These are phyloP conservation scores for Dynastes grantii DNA, from an alignment of 2,888 invertebrate genomes.

Conservation along the genomic window DNA sequence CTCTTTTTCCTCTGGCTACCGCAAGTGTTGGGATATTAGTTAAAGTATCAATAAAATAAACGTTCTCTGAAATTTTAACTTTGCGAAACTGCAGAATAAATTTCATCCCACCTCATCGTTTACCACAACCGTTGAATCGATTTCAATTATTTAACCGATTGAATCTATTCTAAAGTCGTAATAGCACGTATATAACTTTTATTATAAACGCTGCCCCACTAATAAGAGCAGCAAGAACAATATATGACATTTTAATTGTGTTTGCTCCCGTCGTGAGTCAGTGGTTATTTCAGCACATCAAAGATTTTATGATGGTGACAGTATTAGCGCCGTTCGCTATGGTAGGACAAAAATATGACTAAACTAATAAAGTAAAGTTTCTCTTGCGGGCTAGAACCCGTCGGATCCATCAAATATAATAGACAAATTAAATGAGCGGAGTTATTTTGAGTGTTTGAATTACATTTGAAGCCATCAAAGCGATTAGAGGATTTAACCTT, in stretches of 20 bases:
- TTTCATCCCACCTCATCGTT: constrained; percentile 18
- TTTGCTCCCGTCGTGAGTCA: constrained; percentile 10
- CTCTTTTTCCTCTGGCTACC: too few relatives aligned
- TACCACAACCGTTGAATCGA: background rate
- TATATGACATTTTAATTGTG: constrained; percentile 31
- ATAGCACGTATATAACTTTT: background rate
- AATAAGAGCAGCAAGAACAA: background rate
- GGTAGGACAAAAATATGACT: background rate
- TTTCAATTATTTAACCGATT: background rate
- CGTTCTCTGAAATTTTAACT: background rate
- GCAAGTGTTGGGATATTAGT: too few relatives aligned
- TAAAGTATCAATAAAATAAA: too few relatives aligned
- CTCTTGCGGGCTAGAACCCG: background rate
- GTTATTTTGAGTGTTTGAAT: constrained; percentile 15
- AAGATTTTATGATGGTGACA: constrained; percentile 12
- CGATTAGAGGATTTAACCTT: background rate
- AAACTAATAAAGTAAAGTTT: constrained; percentile 14
- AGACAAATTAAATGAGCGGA: background rate
- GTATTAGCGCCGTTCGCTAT: background rate
- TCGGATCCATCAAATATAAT: background rate
- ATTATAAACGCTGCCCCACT: background rate
- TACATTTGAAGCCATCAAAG: constrained; percentile 10
- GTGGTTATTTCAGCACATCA: constrained; percentile 6
- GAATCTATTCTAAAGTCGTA: background rate
- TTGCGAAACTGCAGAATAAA: constrained; percentile 1